These are phyloP conservation scores for Semnornis frantzii DNA, from an alignment of 2,113 vertebrate genomes.

Conservation along the genomic window DNA sequence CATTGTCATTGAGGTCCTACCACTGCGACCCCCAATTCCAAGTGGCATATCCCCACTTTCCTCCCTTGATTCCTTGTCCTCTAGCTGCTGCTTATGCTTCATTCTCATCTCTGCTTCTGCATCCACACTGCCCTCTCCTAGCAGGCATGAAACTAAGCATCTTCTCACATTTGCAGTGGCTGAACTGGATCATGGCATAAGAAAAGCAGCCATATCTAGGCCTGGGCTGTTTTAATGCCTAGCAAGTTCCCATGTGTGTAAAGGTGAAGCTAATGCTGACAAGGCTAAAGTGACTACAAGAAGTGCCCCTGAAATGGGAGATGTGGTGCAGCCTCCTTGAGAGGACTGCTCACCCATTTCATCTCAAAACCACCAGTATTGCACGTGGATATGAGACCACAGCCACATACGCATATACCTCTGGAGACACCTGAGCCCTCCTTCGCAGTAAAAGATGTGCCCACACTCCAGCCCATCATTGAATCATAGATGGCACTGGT, in stretches of 20 bases:
- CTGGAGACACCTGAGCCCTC: rapidly evolving
- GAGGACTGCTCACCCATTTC: not conserved
- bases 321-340: rapidly evolving
- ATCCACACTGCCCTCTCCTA: not conserved
- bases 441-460: not conserved
- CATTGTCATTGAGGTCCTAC: too few species aligned
- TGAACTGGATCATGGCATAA: not conserved
- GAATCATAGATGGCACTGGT: too few species aligned
- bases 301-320: rapidly evolving
- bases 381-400: not conserved
- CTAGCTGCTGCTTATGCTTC: not conserved
- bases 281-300: not conserved
- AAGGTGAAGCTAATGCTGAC: rapidly evolving
- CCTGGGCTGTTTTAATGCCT: not conserved
- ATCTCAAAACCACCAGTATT: rapidly evolving
- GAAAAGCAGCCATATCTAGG: not conserved
- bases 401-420: rapidly evolving
- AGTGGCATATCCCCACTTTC: not conserved
- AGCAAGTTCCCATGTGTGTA: rapidly evolving
- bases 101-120: rapidly evolving
- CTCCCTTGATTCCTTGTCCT: not conserved
- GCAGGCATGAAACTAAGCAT: not conserved
- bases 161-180: not conserved
- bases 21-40: not conserved
- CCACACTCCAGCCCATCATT: too few species aligned